Evolutionary conservation across 2,113 vertebrate genomes (phyloP), one percentile per base, ranked within the genome.

Genomic region (Aix galericulata): DNA sequence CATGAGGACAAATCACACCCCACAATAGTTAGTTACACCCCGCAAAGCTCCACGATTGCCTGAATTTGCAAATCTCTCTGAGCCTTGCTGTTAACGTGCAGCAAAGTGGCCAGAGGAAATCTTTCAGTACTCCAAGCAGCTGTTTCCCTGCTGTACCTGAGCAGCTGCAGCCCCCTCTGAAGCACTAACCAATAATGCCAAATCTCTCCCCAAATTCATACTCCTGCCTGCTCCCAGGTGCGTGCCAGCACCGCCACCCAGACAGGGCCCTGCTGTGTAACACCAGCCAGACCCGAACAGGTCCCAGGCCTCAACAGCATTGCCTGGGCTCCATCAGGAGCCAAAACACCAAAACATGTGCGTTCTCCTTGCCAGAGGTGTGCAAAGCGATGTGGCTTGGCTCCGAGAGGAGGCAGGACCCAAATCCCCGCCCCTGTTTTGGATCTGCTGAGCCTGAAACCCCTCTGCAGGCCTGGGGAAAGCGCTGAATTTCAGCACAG

Each of bases 321-420:
- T 0, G n/a, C 8, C 50, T 1, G 0, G 8, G n/a, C 7, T 6
- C 31, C 73, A 13, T 4, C 8, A 21, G 63, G 68, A 72, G 50
- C 2, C 26, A 8, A 22, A 8, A 44, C 36, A 50, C 2, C 26
- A 8, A 22, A 8, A 44, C 36, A 38, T 0, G 0, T 1, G 29
- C 7, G 11, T 27, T 44, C 68, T 36, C 8, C 20, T 67, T 52
- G 7, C 22, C 1, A 2, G 29, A 0, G 52, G 16, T 48, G 3
- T 8, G 60, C 69, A 69, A 31, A 52, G 32, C 11, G 29, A 48
- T 0, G 1, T 4, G n/a, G 27, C 17, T 17, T 52, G 38, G 29
- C 79, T 75, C 53, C 42, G 12, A 68, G 48, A 59, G 13, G 55
- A 58, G 55, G 17, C 55, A 32, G 55, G 31, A 75, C 3, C 22